Percentiles rank a stretch among this genome's conserved stretches.
These are phyloP conservation scores for Nasua narica DNA, from an alignment of 2,797 vertebrate genomes.

Conservation along the genomic window DNA sequence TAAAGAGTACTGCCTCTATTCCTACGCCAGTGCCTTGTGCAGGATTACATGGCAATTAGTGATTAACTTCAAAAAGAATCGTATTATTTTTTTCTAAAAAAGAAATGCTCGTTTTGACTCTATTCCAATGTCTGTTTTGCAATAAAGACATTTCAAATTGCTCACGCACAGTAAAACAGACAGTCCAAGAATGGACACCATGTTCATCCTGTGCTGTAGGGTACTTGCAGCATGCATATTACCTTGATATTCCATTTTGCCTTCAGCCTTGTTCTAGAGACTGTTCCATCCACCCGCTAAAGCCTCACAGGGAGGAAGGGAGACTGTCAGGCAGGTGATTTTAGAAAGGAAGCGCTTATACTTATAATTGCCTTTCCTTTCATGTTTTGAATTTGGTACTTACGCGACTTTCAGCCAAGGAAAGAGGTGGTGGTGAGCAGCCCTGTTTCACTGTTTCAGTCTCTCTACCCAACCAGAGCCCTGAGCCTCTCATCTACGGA, in stretches of 20 bases:
- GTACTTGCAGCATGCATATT: neutral
- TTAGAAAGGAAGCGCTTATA: slow-evolving; percentile 29
- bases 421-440: neutral
- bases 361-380: slow-evolving; percentile 40
- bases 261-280: neutral
- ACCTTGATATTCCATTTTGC: neutral
- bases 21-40: neutral
- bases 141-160: neutral
- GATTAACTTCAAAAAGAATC: neutral
- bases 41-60: neutral
- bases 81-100: neutral
- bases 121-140: neutral
- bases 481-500: neutral
- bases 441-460: neutral
- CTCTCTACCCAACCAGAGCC: neutral
- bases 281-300: neutral
- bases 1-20: neutral
- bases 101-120: neutral
- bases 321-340: neutral
- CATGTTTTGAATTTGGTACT: slow-evolving; percentile 37
- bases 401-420: slow-evolving; percentile 27
- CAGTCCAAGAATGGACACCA: neutral
- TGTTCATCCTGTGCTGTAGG: no score
- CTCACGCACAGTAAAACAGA: neutral
- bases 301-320: neutral